These are phyloP conservation scores for Atherinosoma microstoma DNA, from an alignment of 2,797 vertebrate genomes.

Conservation along the genomic window DNA sequence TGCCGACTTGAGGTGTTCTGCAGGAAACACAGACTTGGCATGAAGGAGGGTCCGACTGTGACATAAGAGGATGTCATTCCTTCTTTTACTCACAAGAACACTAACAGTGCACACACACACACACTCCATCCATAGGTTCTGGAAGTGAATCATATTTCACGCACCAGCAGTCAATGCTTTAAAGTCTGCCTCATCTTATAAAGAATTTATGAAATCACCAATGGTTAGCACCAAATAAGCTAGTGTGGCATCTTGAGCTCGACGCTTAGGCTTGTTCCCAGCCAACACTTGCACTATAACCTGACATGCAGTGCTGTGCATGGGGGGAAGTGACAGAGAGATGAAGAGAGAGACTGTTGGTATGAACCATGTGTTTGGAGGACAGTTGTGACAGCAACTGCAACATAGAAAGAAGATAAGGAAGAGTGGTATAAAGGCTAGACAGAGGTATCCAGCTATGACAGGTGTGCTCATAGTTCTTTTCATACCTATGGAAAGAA, in stretches of 20 bases:
- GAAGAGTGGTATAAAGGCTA: slow-evolving; percentile 11
- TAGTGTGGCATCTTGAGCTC: slow-evolving; percentile 38
- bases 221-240: slow-evolving; percentile 39
- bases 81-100: slow-evolving; percentile 22
- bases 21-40: slow-evolving; percentile 33
- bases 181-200: slow-evolving; percentile 38
- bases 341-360: slow-evolving; percentile 19
- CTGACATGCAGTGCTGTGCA: slow-evolving; percentile 14
- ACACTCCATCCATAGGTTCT: slow-evolving; percentile 6
- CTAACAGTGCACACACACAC: slow-evolving; percentile 7
- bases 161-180: slow-evolving; percentile 33
- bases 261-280: slow-evolving; percentile 21
- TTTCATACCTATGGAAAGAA: neutral
- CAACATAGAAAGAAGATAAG: slow-evolving; percentile 18
- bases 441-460: slow-evolving; percentile 7
- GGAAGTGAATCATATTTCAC: slow-evolving; percentile 48
- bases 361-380: slow-evolving; percentile 30
- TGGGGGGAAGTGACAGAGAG: slow-evolving; percentile 6
- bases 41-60: slow-evolving; percentile 19
- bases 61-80: slow-evolving; percentile 16
- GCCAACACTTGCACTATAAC: slow-evolving; percentile 10
- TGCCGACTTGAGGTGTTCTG: slow-evolving; percentile 41
- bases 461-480: slow-evolving; percentile 8
- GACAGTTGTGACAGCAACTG: slow-evolving; percentile 43
- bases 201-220: slow-evolving; percentile 47